Evolutionary conservation across 2,113 vertebrate species (phyloP).

Genomic region (Datnioides undecimradiatus): DNA sequence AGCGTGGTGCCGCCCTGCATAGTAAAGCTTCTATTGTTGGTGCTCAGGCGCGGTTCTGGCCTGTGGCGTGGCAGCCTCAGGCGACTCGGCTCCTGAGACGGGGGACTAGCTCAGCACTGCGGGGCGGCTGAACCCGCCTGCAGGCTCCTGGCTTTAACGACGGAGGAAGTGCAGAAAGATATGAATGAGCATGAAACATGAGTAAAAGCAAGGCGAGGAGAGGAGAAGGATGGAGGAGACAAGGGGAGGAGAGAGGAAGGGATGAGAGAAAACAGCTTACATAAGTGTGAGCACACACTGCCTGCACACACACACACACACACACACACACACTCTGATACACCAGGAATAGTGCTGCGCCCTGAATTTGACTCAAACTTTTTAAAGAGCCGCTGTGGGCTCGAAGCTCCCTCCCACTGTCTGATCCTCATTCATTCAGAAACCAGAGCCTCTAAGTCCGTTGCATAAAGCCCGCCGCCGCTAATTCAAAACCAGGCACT

Average conservation of each 20-base stretch:
- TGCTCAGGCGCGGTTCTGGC: constrained; percentile 32
- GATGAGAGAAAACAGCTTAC: constrained; percentile 61
- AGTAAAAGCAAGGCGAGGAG: neutral
- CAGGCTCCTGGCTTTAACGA: constrained; percentile 19
- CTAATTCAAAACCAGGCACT: neutral
- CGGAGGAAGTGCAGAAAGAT: neutral
- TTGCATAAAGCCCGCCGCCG: constrained; percentile 24
- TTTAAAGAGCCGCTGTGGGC: constrained; percentile 52
- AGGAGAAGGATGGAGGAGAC: too few species aligned
- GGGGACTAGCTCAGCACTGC: constrained; percentile 52
- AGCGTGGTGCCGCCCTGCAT: constrained; percentile 37
- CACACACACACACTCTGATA: constrained; percentile 10
- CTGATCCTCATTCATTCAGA: constrained; percentile 58
- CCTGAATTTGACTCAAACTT: constrained; percentile 54
- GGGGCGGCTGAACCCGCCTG: constrained; percentile 43
- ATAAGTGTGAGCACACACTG: constrained; percentile 53
- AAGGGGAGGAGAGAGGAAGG: too few species aligned
- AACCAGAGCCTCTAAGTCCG: neutral
- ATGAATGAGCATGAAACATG: constrained; percentile 6
- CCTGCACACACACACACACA: constrained; percentile 18
- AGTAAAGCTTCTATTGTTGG: constrained; percentile 27
- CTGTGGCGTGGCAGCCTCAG: too few species aligned
- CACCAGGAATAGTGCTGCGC: constrained; percentile 57
- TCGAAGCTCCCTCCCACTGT: constrained; percentile 60
- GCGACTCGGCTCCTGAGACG: constrained; percentile 27